Evolutionary conservation across 2,888 invertebrate genomes (phyloP), one percentile per base, ranked within the genome.

Genomic region (Troides helena): DNA sequence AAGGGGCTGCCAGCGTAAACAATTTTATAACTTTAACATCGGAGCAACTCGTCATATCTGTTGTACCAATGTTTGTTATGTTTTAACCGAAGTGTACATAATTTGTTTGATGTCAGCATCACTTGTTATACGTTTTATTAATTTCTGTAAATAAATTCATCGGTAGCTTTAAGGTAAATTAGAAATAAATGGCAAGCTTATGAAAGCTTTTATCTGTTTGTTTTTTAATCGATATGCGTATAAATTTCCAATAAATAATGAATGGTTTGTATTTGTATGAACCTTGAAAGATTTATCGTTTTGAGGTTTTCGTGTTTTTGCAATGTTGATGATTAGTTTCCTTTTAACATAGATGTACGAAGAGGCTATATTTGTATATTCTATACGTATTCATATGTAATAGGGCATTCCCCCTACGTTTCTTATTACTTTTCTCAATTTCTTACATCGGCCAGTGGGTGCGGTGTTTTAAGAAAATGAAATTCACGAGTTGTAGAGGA

Each of bases 401-500:
- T 39, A 10, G 8, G 10, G 39, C 39, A 1, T 39, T 39, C 39
- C 10, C 10, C 8, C 39, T 8, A 39, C 5, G 53, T 53, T 53
- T 12, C 14, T 5, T 18, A 53, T 53, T 17, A 53, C n/a, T 53
- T 53, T 53, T 53, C n/a, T n/a, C 12, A 53, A 17, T 39, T 63
- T 61, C 10, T 62, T 58, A 58, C 61, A 43, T 53, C 17, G 82
- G 80, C 76, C 79, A 81, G 83, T 80, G 75, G 23, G 79, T 30
- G 30, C 30, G 30, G 4, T 5, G 30, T 80, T 78, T 79, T 80
- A 78, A 79, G 81, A 83, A 84, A 84, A 81, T 81, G 83, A 85
- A 86, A 86, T 85, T 85, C 85, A 85, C 81, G 82, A 82, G 84
- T 87, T 86, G 86, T 87, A 81, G 83, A 80, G 84, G 83, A 82